These are phyloP conservation scores for Desmodus rotundus DNA, from an alignment of 2,113 vertebrate species.

Conservation along the genomic window DNA sequence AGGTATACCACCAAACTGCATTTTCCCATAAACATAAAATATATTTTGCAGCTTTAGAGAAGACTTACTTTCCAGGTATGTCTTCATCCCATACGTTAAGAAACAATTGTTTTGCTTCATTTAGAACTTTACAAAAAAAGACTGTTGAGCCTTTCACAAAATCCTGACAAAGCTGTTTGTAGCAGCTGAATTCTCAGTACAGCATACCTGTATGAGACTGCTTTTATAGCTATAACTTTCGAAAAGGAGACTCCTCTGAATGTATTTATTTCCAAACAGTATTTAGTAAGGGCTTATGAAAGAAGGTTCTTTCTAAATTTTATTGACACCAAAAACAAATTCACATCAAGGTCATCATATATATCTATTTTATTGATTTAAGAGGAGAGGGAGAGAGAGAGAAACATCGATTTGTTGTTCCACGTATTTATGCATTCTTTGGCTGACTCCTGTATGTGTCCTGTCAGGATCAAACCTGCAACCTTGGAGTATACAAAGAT, in stretches of 20 bases:
- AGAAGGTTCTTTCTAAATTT: background rate
- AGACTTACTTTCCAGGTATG: background rate
- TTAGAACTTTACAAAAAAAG: background rate
- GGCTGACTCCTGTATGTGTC: no score
- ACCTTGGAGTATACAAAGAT: no score
- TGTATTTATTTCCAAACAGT: background rate
- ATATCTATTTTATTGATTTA: background rate
- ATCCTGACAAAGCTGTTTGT: background rate
- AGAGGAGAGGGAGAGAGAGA: no score
- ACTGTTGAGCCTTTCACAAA: background rate
- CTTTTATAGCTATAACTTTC: background rate
- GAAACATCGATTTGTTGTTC: no score
- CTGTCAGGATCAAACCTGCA: no score
- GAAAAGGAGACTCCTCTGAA: background rate
- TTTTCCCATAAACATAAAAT: background rate
- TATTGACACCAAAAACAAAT: background rate
- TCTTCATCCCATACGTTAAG: background rate
- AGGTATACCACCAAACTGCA: background rate
- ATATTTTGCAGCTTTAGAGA: background rate
- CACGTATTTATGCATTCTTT: no score
- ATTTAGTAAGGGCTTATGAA: background rate
- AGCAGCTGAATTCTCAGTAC: background rate
- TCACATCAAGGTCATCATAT: background rate
- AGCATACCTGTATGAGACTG: background rate
- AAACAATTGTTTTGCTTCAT: background rate